Evolutionary conservation across 2,888 invertebrate genomes (phyloP).

Genomic region (Nematopogon swammerdamellus): DNA sequence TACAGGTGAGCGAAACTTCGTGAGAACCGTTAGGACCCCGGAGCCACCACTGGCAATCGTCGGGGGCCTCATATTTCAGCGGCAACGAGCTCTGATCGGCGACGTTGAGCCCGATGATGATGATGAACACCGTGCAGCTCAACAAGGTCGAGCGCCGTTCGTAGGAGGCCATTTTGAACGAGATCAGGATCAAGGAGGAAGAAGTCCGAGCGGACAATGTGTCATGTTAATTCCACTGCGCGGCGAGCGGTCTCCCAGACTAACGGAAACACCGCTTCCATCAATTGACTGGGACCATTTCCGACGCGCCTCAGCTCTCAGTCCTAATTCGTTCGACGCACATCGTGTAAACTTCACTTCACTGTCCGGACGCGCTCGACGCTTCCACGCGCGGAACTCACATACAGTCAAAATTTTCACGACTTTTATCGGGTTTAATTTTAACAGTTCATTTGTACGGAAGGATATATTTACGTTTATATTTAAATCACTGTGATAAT

Average conservation of each 20-base stretch:
- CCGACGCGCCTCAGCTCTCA: not conserved
- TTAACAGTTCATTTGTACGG: not conserved
- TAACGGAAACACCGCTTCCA: constrained; percentile 15
- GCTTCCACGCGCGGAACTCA: not conserved
- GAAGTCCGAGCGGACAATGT: constrained; percentile 44
- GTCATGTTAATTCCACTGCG: constrained; percentile 54
- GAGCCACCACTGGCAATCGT: constrained; percentile 80
- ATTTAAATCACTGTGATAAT: not conserved
- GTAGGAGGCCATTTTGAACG: constrained; percentile 37
- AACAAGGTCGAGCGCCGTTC: constrained; percentile 23
- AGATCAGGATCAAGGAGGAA: constrained; percentile 50
- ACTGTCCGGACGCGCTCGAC: not conserved
- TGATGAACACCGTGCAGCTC: constrained; percentile 40
- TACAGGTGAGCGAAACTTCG: constrained; percentile 75
- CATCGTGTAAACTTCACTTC: not conserved
- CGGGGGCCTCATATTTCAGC: constrained; percentile 74
- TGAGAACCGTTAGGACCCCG: constrained; percentile 60
- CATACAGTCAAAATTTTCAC: not conserved
- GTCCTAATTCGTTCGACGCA: not conserved
- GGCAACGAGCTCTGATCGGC: constrained; percentile 49
- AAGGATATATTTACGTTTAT: not conserved
- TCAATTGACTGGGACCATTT: constrained; percentile 26
- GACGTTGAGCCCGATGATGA: constrained; percentile 39
- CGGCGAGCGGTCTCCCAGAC: constrained; percentile 2
- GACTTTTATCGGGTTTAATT: not conserved